phyloP scores from a whole-genome alignment of 1,140 invertebrate species.

The Saccostrea echinata region DNA sequence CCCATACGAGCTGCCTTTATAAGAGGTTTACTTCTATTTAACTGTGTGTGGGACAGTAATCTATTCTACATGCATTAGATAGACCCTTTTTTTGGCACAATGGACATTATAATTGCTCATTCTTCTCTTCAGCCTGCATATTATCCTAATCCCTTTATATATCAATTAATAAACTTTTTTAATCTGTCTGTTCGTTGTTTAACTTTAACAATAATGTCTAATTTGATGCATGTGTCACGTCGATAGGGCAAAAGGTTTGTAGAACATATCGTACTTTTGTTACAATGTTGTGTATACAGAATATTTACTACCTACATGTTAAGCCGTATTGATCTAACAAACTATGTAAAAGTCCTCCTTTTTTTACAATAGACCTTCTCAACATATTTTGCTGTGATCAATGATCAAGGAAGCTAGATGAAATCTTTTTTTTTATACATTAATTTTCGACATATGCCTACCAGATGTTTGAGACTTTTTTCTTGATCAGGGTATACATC shows the following conservation, averaged over 20 bases:
- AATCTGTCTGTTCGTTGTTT: neutral
- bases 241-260: neutral
- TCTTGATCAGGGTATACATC: conserved; percentile 1
- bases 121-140: neutral
- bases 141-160: conserved; percentile 12
- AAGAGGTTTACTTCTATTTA: too few species aligned
- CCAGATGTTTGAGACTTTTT: neutral
- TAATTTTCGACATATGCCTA: neutral
- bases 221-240: neutral
- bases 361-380: neutral
- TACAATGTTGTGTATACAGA: neutral
- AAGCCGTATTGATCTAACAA: neutral
- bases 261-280: neutral
- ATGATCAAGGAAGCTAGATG: neutral
- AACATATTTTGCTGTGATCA: neutral
- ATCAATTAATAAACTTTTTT: neutral
- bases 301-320: neutral
- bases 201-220: neutral
- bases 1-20: too few species aligned
- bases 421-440: neutral
- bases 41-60: too few species aligned
- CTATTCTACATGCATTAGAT: neutral
- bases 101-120: conserved; percentile 2
- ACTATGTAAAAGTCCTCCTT: neutral
- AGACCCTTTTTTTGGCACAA: neutral